Evolutionary conservation across 92 coral and sea anemone species (phyloP).

Genomic region (Umimayanthus kanabou): DNA sequence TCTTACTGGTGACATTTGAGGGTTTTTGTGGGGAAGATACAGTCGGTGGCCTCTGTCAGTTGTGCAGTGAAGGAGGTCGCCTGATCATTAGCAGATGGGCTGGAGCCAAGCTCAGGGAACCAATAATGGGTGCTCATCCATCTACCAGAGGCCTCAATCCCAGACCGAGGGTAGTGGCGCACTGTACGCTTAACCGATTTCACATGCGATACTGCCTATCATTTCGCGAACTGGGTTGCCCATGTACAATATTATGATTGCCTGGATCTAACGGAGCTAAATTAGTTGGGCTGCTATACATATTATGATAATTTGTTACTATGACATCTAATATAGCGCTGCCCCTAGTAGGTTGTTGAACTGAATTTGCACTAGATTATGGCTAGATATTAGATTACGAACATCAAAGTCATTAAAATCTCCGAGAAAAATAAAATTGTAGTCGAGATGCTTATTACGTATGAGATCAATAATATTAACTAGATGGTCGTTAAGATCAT

Average conservation of each 20-base stretch:
- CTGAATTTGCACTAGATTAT: conserved; percentile 63
- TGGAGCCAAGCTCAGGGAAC: conserved; percentile 38
- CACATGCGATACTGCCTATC: neutral
- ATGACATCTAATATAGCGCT: conserved; percentile 51
- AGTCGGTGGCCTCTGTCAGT: too few species aligned
- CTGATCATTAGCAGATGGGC: conserved; percentile 42
- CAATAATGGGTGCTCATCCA: conserved; percentile 50
- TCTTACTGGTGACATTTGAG: too few species aligned
- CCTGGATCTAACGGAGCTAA: conserved; percentile 56
- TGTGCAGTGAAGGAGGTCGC: too few species aligned
- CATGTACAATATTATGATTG: conserved; percentile 50
- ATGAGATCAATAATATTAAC: conserved; percentile 24
- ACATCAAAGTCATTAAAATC: conserved; percentile 33
- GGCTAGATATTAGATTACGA: neutral
- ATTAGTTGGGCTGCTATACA: conserved; percentile 39
- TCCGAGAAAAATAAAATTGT: conserved; percentile 26
- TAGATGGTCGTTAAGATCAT: conserved; percentile 42
- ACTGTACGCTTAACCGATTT: conserved; percentile 35
- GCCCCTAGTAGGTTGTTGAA: conserved; percentile 52
- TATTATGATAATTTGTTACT: conserved; percentile 44
- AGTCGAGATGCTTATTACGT: conserved; percentile 32
- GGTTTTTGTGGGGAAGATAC: too few species aligned
- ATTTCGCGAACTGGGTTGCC: conserved; percentile 1
- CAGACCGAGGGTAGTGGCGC: conserved; percentile 34
- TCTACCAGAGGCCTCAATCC: conserved; percentile 54